These are phyloP conservation scores for Dicranocentrus wangi DNA, from an alignment of 2,888 invertebrate species.

Conservation along the genomic window DNA sequence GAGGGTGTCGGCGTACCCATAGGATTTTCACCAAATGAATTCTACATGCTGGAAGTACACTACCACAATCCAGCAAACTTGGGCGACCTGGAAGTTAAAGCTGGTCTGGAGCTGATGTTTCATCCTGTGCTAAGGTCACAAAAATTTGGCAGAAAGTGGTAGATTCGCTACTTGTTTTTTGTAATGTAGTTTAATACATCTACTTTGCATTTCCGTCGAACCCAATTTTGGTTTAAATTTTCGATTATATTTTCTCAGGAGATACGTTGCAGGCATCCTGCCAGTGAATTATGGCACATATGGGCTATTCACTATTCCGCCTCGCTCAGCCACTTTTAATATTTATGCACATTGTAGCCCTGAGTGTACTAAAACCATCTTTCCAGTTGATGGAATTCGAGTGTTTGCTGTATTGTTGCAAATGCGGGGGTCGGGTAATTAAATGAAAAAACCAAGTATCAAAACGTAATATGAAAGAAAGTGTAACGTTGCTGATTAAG, in stretches of 20 bases:
- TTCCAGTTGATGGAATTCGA: constrained; percentile 27
- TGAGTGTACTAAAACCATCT: constrained; percentile 32
- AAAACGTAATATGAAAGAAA: too few species aligned
- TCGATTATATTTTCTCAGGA: too few species aligned
- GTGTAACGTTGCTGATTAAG: too few species aligned
- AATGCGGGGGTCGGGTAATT: constrained; percentile 33
- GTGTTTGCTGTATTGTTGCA: constrained; percentile 42
- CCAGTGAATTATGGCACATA: background rate
- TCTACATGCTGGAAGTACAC: constrained; percentile 48
- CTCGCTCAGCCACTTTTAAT: constrained; percentile 7
- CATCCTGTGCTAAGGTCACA: constrained; percentile 8
- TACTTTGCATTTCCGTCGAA: too few species aligned
- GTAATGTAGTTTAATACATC: too few species aligned
- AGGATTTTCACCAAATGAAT: constrained; percentile 37
- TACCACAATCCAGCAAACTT: constrained; percentile 46
- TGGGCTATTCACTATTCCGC: constrained; percentile 35
- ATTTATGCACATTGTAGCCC: constrained; percentile 43
- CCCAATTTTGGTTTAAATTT: too few species aligned
- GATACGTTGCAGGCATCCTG: constrained; percentile 19
- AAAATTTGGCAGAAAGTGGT: too few species aligned
- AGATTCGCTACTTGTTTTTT: too few species aligned
- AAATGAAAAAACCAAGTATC: too few species aligned
- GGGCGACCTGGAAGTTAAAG: constrained; percentile 14
- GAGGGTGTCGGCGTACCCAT: constrained; percentile 49
- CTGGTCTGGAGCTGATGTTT: constrained; percentile 36